phyloP scores from a whole-genome alignment of 2,888 invertebrate genomes.

The Plemyria rubiginata region DNA sequence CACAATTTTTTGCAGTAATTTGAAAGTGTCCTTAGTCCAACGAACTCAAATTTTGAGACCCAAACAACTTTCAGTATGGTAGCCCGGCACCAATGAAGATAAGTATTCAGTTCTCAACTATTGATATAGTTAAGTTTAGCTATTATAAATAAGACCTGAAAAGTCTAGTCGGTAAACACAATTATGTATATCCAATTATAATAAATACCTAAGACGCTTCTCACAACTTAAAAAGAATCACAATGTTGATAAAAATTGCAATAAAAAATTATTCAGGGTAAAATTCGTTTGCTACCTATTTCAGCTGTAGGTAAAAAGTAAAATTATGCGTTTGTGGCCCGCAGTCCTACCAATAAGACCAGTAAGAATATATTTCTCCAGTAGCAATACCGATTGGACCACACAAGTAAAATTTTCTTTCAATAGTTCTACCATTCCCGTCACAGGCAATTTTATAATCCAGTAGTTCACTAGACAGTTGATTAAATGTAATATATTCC shows the following conservation, averaged over 20 bases:
- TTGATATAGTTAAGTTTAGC: background rate
- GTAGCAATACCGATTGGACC: background rate
- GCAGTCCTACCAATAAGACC: background rate
- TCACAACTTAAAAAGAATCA: slow-evolving; percentile 27
- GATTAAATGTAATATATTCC: too few relatives aligned
- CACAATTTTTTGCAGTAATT: slow-evolving; percentile 10
- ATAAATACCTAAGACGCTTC: slow-evolving; percentile 25
- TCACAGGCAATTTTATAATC: background rate
- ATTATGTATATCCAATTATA: slow-evolving; percentile 19
- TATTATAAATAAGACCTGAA: slow-evolving; percentile 4
- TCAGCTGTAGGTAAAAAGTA: slow-evolving; percentile 27
- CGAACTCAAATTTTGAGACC: background rate
- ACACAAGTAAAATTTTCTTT: background rate
- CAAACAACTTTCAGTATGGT: background rate
- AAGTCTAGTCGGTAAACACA: slow-evolving; percentile 6
- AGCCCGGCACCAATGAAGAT: background rate
- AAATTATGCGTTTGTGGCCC: background rate
- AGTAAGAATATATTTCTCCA: background rate
- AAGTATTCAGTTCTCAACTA: background rate
- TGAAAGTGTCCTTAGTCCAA: background rate
- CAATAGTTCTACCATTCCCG: background rate
- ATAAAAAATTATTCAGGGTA: slow-evolving; percentile 24
- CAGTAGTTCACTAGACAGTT: background rate
- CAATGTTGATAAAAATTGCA: slow-evolving; percentile 21
- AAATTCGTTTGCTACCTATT: slow-evolving; percentile 41